Percentiles rank a stretch among this genome's conserved stretches.
Conservation (phyloP, 2,113 vertebrate species). For the Campylomormyrus tamandua region DNA sequence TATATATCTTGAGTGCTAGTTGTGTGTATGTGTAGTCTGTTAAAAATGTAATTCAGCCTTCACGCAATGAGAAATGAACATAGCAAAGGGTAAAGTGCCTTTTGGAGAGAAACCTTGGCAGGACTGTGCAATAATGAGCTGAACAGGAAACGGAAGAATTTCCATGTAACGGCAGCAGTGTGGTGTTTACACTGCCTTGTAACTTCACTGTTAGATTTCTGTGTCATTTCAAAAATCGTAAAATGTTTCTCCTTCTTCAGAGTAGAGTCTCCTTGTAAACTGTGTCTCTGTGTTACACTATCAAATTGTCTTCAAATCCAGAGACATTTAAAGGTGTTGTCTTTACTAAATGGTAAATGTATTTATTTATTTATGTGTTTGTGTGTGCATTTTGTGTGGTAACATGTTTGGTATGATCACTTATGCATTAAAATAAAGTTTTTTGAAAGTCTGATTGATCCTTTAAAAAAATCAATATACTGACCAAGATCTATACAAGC, state of each 20-base stretch:
- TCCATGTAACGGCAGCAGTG: conserved; percentile 34
- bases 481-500: background rate
- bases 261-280: conserved; percentile 58
- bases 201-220: background rate
- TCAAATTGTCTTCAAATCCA: conserved; percentile 52
- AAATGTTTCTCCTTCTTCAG: conserved; percentile 32
- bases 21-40: conserved; percentile 34
- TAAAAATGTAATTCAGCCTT: conserved; percentile 18
- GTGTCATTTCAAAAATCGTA: background rate
- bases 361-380: conserved; percentile 40
- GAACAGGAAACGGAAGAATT: background rate
- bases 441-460: conserved; percentile 40
- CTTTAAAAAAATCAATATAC: background rate
- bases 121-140: conserved; percentile 63
- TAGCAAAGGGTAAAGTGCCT: conserved; percentile 59
- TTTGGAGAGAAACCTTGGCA: conserved; percentile 50
- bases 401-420: conserved; percentile 59
- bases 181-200: conserved; percentile 22
- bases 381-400: conserved; percentile 52
- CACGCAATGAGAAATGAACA: conserved; percentile 26
- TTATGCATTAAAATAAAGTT: conserved; percentile 66
- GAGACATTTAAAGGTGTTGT: conserved; percentile 60
- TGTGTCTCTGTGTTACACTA: conserved; percentile 59
- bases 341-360: conserved; percentile 44
- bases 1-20: conserved; percentile 23